These are phyloP conservation scores for Acomys russatus DNA, from an alignment of 2,797 vertebrate genomes.

Conservation along the genomic window DNA sequence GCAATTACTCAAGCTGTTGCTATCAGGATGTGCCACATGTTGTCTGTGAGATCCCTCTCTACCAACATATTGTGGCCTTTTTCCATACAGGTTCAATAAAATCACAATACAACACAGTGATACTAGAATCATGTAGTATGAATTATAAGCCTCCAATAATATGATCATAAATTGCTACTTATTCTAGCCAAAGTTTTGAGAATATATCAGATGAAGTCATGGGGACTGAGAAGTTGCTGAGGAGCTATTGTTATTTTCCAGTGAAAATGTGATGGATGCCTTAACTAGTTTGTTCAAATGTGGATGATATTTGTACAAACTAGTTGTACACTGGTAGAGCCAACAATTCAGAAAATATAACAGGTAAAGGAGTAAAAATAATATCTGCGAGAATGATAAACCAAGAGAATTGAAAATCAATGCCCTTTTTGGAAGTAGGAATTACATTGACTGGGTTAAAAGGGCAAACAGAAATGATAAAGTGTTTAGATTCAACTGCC, in stretches of 20 bases:
- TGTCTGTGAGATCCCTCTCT: not conserved
- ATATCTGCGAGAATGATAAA: not conserved
- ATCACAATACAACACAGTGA: not conserved
- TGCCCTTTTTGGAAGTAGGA: not conserved
- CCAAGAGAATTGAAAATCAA: conserved; percentile 2
- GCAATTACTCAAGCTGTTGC: too few species aligned
- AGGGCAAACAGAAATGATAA: not conserved
- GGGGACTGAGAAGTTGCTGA: not conserved
- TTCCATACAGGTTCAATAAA: not conserved
- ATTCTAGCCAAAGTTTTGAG: not conserved
- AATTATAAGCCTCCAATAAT: not conserved
- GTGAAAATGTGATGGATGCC: not conserved
- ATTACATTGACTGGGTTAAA: not conserved
- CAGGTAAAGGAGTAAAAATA: not conserved
- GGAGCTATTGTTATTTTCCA: conserved; percentile 4
- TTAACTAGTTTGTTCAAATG: conserved; percentile 9
- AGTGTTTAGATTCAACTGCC: not conserved
- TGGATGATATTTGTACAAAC: not conserved
- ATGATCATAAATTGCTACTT: conserved; percentile 19
- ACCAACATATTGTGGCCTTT: not conserved
- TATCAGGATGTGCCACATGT: too few species aligned
- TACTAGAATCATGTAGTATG: not conserved
- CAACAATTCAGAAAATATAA: not conserved
- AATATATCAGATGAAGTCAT: not conserved
- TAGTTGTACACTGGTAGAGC: not conserved